A percentile compares a stretch with the other conserved stretches of the same genome.
phyloP scores from a whole-genome alignment of 2,888 invertebrate genomes.

The Ctenicera cuprea region DNA sequence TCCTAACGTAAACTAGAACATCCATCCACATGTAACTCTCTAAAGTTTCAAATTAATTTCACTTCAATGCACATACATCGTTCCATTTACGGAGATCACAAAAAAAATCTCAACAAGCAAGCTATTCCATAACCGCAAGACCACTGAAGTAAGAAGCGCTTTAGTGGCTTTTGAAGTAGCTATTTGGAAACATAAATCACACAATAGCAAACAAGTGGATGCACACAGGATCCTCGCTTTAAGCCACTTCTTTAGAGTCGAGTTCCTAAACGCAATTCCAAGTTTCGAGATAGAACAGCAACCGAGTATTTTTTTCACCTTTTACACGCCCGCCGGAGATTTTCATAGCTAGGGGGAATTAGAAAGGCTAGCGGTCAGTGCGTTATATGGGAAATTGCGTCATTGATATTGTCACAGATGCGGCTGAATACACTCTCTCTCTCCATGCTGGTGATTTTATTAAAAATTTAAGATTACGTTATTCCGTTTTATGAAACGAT shows the following conservation, averaged over 20 bases:
- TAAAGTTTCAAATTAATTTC: no score
- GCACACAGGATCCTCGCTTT: background rate
- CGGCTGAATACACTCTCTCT: background rate
- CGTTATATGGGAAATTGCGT: conserved; percentile 6
- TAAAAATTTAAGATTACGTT: background rate
- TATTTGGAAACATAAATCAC: conserved; percentile 1
- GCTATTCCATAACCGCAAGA: background rate
- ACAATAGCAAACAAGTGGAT: background rate
- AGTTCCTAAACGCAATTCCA: background rate
- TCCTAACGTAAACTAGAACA: no score
- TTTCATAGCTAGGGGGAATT: conserved; percentile 16
- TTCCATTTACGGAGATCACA: no score
- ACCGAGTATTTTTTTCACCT: conserved; percentile 1
- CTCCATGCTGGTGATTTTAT: background rate
- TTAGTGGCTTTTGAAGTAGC: background rate
- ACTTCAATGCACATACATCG: background rate
- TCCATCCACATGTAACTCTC: no score
- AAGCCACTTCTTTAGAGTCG: background rate
- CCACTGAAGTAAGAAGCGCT: background rate
- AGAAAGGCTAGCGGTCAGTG: conserved; percentile 23
- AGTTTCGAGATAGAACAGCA: background rate
- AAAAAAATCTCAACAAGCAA: background rate
- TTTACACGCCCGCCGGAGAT: background rate
- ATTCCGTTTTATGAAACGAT: background rate
- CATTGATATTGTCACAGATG: conserved; percentile 21